Conservation (phyloP, 2,888 invertebrate species). For the Athripsodes cinereus region DNA sequence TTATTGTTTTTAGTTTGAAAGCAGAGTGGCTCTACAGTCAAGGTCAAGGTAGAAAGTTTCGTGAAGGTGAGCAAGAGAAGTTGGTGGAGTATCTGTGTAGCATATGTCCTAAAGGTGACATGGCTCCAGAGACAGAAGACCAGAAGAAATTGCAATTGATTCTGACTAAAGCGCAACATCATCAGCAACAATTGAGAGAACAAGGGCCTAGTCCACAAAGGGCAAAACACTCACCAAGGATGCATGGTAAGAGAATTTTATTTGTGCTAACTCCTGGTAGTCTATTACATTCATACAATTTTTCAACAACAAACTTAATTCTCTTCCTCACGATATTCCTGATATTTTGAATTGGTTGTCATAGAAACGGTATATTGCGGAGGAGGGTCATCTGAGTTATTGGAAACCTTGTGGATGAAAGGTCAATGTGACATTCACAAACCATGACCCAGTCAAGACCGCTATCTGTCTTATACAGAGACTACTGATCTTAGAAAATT, state of each 20-base stretch:
- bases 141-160: constrained; percentile 81
- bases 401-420: too few relatives aligned
- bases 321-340: too few relatives aligned
- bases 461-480: too few relatives aligned
- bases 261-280: too few relatives aligned
- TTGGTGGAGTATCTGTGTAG: constrained; percentile 76
- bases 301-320: too few relatives aligned
- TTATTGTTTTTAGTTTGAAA: constrained; percentile 64
- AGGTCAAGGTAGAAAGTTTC: constrained; percentile 84
- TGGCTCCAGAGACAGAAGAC: constrained; percentile 75
- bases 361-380: too few relatives aligned
- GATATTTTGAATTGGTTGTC: too few relatives aligned
- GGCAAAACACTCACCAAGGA: constrained; percentile 45
- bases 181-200: constrained; percentile 76
- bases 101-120: constrained; percentile 79
- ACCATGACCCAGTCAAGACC: too few relatives aligned
- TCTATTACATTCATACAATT: too few relatives aligned
- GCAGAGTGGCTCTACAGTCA: constrained; percentile 96
- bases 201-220: constrained; percentile 52
- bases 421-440: too few relatives aligned
- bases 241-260: constrained; percentile 39
- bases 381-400: too few relatives aligned
- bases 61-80: constrained; percentile 76
- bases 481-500: too few relatives aligned
- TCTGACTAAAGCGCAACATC: constrained; percentile 83